Conservation (phyloP, 2,888 invertebrate genomes). For the Bhutanitis thaidina region DNA sequence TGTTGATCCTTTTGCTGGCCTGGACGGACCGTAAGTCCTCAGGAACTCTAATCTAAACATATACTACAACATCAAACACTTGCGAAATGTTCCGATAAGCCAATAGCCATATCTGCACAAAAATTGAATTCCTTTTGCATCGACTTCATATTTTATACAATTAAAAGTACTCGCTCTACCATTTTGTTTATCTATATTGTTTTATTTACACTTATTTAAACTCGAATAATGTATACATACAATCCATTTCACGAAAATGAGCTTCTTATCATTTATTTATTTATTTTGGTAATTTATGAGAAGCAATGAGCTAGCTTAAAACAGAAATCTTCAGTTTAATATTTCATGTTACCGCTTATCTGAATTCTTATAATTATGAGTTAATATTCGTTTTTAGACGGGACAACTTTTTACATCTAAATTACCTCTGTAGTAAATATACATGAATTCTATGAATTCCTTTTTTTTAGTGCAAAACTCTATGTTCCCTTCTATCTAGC, state of each 20-base stretch:
- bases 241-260: background rate
- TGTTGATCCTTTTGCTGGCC: slow-evolving; percentile 73
- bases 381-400: background rate
- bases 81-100: slow-evolving; percentile 22
- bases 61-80: slow-evolving; percentile 20
- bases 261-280: background rate
- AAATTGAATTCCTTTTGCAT: slow-evolving; percentile 68
- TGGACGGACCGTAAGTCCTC: slow-evolving; percentile 72
- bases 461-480: background rate
- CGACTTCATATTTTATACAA: slow-evolving; percentile 48
- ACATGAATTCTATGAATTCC: slow-evolving; percentile 20
- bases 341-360: background rate
- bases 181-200: background rate
- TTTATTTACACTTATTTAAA: slow-evolving; percentile 3
- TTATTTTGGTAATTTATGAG: background rate
- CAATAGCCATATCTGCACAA: slow-evolving; percentile 31
- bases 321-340: background rate
- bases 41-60: slow-evolving; percentile 64
- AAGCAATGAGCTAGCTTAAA: background rate
- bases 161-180: background rate
- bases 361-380: background rate
- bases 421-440: slow-evolving; percentile 6
- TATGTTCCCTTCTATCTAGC: slow-evolving; percentile 7
- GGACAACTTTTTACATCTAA: background rate
- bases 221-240: background rate